Base-by-base conservation (phyloP, 2,888 invertebrate species). In the Odontothrips loti region DNA sequence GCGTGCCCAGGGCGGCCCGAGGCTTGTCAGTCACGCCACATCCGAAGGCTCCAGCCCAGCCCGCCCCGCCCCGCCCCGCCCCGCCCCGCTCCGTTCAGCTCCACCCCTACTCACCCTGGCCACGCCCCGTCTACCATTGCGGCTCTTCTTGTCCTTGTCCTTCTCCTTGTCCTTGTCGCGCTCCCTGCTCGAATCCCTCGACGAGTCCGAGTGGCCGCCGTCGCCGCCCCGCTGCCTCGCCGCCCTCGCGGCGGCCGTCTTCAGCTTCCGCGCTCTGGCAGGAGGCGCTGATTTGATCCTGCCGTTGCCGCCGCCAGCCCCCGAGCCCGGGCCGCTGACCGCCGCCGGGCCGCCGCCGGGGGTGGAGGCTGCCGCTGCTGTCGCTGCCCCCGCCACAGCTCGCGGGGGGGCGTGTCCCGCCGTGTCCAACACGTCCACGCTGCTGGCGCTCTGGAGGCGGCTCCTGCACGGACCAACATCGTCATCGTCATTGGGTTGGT, bases 361-460 rank as follows among this genome's bases (percentile, higher is more conserved):
- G n/a, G n/a, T n/a, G n/a, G n/a, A n/a, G n/a, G 58, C 58, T 15
- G 27, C 27, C 23, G 68, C 68, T 10, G 68, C 68, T 0, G 68
- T 27, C 23, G 27, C 27, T 1, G 68, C 68, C 23, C 68, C 68
- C 9, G 68, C 68, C 68, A 75, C 11, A 8, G 68, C 68, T 11
- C 68, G 68, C 27, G 68, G 68, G 23, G 68, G 23, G 23, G 68
- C 27, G 68, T 75, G 34, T 6, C 34, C 34, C 34, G 34, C 68
- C 68, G 68, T 27, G 68, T 75, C 68, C 68, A 75, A 27, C 68
- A 75, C 68, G 68, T 75, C 68, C 68, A 75, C 68, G 27, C 68
- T 75, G 68, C 8, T 75, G 27, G 68, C 68, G 68, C 23, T 75
- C 23, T 75, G 68, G 27, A 75, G 68, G 68, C 68, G 68, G 68